These are phyloP conservation scores for Drosophila nannoptera DNA, from an alignment of 1,140 invertebrate species.

Conservation along the genomic window DNA sequence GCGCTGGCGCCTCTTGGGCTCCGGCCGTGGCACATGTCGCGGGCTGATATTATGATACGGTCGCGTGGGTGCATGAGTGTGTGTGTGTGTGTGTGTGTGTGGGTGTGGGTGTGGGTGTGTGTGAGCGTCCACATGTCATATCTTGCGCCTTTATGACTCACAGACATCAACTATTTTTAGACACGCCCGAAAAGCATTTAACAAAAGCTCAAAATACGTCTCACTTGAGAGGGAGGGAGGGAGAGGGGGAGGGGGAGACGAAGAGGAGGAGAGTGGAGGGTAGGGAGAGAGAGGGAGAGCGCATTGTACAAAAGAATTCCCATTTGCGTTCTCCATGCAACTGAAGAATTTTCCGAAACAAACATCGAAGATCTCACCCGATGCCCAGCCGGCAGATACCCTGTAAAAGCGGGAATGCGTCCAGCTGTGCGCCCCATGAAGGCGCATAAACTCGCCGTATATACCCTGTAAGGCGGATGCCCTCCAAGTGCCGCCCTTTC, in stretches of 20 bases:
- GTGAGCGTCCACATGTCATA: slow-evolving; percentile 38
- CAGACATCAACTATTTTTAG: slow-evolving; percentile 54
- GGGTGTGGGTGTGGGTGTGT: slow-evolving; percentile 6
- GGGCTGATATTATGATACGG: slow-evolving; percentile 55
- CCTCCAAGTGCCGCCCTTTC: too few species aligned
- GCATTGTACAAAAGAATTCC: slow-evolving; percentile 24
- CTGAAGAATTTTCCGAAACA: slow-evolving; percentile 30
- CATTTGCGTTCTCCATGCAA: slow-evolving; percentile 46
- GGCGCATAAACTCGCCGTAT: too few species aligned
- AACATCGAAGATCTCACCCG: neutral
- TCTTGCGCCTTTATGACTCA: slow-evolving; percentile 42
- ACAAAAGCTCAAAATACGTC: slow-evolving; percentile 17
- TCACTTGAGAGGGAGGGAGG: too few species aligned
- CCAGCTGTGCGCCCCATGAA: too few species aligned
- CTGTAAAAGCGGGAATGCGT: neutral
- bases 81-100: slow-evolving; percentile 23
- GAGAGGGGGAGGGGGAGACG: too few species aligned
- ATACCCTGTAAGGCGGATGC: too few species aligned
- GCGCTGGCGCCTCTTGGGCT: slow-evolving; percentile 56
- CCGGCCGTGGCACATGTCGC: slow-evolving; percentile 52
- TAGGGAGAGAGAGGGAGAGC: too few species aligned
- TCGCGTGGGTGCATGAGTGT: slow-evolving; percentile 2
- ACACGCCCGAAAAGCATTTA: slow-evolving; percentile 36
- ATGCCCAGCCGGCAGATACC: neutral
- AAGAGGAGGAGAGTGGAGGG: too few species aligned